A percentile compares a stretch with the other conserved stretches of the same genome.
phyloP scores from a whole-genome alignment of 2,888 invertebrate species.

The Pyralis farinalis region DNA sequence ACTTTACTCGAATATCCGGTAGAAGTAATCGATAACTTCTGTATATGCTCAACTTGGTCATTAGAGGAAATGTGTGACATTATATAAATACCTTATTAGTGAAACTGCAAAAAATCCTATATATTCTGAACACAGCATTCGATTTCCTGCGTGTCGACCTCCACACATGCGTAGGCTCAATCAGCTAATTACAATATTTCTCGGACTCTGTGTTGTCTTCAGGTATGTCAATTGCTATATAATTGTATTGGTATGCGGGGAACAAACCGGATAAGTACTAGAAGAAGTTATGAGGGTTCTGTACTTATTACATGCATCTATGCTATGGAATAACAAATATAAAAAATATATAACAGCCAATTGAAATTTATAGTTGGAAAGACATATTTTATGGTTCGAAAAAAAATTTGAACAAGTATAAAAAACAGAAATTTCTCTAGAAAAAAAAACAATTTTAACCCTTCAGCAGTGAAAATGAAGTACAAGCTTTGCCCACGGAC shows the following conservation, averaged over 20 bases:
- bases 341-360: too few relatives aligned
- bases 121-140: neutral
- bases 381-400: too few relatives aligned
- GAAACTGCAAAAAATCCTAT: neutral
- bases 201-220: neutral
- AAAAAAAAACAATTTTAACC: too few relatives aligned
- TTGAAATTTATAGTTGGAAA: too few relatives aligned
- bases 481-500: too few relatives aligned
- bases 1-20: too few relatives aligned
- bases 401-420: too few relatives aligned
- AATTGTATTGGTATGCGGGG: neutral
- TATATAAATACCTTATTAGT: neutral
- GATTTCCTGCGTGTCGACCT: slow-evolving; percentile 9
- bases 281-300: neutral
- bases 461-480: too few relatives aligned
- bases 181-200: slow-evolving; percentile 7
- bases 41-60: neutral
- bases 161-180: slow-evolving; percentile 1
- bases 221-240: neutral
- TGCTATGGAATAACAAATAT: too few relatives aligned
- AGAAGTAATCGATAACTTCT: too few relatives aligned
- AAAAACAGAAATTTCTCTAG: too few relatives aligned
- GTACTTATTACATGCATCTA: neutral
- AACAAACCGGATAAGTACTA: neutral
- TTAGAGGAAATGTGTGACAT: neutral